phyloP scores from a whole-genome alignment of 2,888 invertebrate species.

The Cyclophora punctaria region DNA sequence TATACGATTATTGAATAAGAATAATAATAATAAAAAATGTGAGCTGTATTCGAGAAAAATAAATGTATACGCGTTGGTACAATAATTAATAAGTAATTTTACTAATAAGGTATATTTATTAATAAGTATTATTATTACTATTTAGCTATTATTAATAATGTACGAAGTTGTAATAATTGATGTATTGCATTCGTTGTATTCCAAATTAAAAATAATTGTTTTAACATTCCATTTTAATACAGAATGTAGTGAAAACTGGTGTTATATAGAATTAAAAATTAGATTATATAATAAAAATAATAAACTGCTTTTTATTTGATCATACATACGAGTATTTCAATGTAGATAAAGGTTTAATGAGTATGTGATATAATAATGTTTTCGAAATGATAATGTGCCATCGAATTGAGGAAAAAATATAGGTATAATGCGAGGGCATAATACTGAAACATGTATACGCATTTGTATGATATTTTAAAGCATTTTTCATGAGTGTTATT shows the following conservation, averaged over 20 bases:
- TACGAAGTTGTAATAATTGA: slow-evolving; percentile 40
- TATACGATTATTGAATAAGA: slow-evolving; percentile 16
- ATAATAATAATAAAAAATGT: slow-evolving; percentile 29
- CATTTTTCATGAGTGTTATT: slow-evolving; percentile 13
- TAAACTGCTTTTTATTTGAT: too few species aligned
- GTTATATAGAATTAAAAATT: slow-evolving; percentile 8
- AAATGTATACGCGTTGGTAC: slow-evolving; percentile 73
- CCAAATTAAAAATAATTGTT: slow-evolving; percentile 20
- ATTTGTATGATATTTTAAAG: background rate
- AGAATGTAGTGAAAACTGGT: slow-evolving; percentile 21
- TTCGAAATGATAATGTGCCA: background rate
- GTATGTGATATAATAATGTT: slow-evolving; percentile 4
- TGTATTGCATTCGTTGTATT: slow-evolving; percentile 33
- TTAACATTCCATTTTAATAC: slow-evolving; percentile 32
- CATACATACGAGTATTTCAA: too few species aligned
- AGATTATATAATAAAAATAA: background rate
- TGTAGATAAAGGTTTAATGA: background rate
- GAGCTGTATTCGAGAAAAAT: slow-evolving; percentile 64
- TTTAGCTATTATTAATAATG: slow-evolving; percentile 44
- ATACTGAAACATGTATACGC: slow-evolving; percentile 12
- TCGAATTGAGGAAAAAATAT: too few species aligned
- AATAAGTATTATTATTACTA: slow-evolving; percentile 47
- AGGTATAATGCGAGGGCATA: background rate
- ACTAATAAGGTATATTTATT: slow-evolving; percentile 57
- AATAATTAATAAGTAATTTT: slow-evolving; percentile 57